A percentile compares a stretch with the other conserved stretches of the same genome.
Conservation (phyloP, 2,888 invertebrate species). For the Uropetala carovei region DNA sequence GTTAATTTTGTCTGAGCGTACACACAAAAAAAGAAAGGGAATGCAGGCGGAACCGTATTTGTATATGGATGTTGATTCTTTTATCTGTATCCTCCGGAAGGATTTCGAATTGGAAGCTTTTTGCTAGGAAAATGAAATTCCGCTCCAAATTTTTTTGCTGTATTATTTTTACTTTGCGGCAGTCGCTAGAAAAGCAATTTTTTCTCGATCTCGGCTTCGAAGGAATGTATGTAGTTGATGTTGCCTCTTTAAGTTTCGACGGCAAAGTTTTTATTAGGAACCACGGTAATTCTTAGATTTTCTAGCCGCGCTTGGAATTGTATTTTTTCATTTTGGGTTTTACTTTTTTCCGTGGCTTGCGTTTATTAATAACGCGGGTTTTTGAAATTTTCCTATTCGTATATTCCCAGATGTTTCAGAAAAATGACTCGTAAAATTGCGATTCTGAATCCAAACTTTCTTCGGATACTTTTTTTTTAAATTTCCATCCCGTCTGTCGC, state of each 20-base stretch:
- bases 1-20: no score
- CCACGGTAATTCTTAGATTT: background rate
- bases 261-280: background rate
- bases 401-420: background rate
- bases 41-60: no score
- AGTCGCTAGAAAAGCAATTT: background rate
- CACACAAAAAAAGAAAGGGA: no score
- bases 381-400: background rate
- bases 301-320: background rate
- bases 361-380: background rate
- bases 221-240: no score
- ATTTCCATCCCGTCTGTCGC: background rate
- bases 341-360: background rate
- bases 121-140: background rate
- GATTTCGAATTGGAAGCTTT: background rate
- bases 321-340: background rate
- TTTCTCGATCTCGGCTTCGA: background rate
- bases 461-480: background rate
- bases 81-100: background rate
- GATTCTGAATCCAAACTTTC: background rate
- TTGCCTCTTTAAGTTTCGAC: background rate
- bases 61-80: no score
- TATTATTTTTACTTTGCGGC: background rate
- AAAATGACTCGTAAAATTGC: background rate
- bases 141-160: background rate